phyloP scores from a whole-genome alignment of 1,140 invertebrate species.

The Scaptodrosophila lebanonensis region DNA sequence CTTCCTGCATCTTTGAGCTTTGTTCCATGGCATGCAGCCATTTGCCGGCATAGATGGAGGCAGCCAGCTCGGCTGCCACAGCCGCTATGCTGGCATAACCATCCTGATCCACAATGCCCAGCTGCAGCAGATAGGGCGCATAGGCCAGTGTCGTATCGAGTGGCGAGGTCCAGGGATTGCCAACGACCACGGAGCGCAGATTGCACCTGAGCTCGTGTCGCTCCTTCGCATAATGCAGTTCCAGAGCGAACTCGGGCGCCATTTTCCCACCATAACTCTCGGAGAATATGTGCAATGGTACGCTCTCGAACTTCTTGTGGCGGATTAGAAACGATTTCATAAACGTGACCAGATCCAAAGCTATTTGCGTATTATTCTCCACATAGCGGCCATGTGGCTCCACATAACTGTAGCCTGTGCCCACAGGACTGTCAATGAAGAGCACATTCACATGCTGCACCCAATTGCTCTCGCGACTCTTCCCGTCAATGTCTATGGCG shows the following conservation, averaged over 20 bases:
- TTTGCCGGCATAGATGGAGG: constrained; percentile 78
- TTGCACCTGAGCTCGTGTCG: constrained; percentile 82
- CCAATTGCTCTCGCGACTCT: constrained; percentile 85
- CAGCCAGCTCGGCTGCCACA: constrained; percentile 77
- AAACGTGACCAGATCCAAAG: constrained; percentile 85
- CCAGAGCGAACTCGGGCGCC: constrained; percentile 86
- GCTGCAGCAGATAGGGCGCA: constrained; percentile 81
- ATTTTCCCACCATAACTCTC: constrained; percentile 96
- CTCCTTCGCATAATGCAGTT: constrained; percentile 80
- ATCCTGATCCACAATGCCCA: constrained; percentile 81
- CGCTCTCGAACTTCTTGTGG: constrained; percentile 82
- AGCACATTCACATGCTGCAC: constrained; percentile 87
- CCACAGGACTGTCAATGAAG: constrained; percentile 94
- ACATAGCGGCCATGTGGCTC: constrained; percentile 79
- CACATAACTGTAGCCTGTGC: constrained; percentile 90
- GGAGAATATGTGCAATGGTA: constrained; percentile 89
- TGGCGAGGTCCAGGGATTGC: constrained; percentile 92
- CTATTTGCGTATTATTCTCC: constrained; percentile 85
- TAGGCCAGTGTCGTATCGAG: constrained; percentile 89
- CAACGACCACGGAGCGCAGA: constrained; percentile 87
- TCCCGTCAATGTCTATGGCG: constrained; percentile 82
- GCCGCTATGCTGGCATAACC: constrained; percentile 78
- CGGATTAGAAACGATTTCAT: constrained; percentile 82
- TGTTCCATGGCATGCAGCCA: constrained; percentile 79
- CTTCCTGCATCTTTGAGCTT: constrained; percentile 25